Percentiles rank a stretch among this genome's conserved stretches.
phyloP scores from a whole-genome alignment of 2,888 invertebrate genomes.

The Caenorhabditis sinica region DNA sequence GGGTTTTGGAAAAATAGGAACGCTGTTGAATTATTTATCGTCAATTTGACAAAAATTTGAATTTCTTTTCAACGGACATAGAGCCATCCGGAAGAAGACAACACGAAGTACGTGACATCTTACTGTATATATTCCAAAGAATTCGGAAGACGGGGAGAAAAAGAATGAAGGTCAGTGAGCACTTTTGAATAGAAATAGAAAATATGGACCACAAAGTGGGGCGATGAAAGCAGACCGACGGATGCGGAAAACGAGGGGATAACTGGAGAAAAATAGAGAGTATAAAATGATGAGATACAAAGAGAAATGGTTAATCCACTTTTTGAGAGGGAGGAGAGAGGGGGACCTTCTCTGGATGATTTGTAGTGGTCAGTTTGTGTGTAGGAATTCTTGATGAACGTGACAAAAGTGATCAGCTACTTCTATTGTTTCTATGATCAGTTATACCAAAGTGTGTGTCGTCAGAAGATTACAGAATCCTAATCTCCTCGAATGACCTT shows the following conservation, averaged over 20 bases:
- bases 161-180: constrained; percentile 47
- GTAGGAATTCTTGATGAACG: constrained; percentile 15
- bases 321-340: constrained; percentile 22
- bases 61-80: constrained; percentile 30
- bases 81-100: constrained; percentile 4
- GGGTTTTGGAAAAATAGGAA: background rate
- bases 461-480: constrained; percentile 11
- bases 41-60: constrained; percentile 20
- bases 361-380: constrained; percentile 31
- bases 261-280: constrained; percentile 21
- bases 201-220: constrained; percentile 43
- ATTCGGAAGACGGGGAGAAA: background rate
- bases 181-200: constrained; percentile 42
- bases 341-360: constrained; percentile 13
- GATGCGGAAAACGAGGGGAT: constrained; percentile 34
- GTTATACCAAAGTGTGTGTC: background rate
- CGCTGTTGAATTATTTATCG: constrained; percentile 36
- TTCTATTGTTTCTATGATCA: background rate
- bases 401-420: background rate
- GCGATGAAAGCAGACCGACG: constrained; percentile 35
- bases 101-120: constrained; percentile 36
- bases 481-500: constrained; percentile 10
- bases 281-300: constrained; percentile 31
- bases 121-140: constrained; percentile 20
- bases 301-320: constrained; percentile 30